These are phyloP conservation scores for Oscheius sp. DNA, from an alignment of 2,888 invertebrate species.

Conservation along the genomic window DNA sequence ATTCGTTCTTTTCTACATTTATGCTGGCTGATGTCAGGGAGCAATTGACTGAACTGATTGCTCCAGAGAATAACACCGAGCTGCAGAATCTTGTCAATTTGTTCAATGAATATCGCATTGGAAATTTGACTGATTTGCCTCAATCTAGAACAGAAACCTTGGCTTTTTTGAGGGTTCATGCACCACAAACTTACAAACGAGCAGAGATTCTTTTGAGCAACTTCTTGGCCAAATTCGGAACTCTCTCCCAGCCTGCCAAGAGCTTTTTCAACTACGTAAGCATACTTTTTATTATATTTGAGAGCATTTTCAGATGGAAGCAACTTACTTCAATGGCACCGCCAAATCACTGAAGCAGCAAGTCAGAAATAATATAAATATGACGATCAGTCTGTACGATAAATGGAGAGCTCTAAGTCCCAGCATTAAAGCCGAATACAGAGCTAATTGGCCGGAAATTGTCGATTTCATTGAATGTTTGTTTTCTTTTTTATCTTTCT, in stretches of 20 bases:
- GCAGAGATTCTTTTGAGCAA: background rate
- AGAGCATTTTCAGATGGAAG: background rate
- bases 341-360: background rate
- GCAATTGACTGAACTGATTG: background rate
- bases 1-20: too few species aligned
- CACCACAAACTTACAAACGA: background rate
- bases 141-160: background rate
- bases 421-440: background rate
- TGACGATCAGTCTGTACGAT: background rate
- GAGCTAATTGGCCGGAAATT: background rate
- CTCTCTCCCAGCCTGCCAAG: background rate
- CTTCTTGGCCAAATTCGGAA: background rate
- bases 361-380: background rate
- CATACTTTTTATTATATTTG: too few species aligned
- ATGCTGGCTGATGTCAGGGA: background rate
- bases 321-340: background rate
- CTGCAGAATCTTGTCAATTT: constrained; percentile 6
- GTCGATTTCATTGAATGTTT: background rate
- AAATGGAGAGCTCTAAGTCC: background rate
- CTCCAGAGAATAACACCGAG: background rate
- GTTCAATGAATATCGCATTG: background rate
- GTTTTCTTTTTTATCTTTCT: background rate
- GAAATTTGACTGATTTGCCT: background rate
- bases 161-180: background rate
- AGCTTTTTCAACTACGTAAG: background rate